Base-by-base conservation (phyloP, 30 jellyfish, hydroid and myxozoan genomes). In the Haliclystus octoradiatus region DNA sequence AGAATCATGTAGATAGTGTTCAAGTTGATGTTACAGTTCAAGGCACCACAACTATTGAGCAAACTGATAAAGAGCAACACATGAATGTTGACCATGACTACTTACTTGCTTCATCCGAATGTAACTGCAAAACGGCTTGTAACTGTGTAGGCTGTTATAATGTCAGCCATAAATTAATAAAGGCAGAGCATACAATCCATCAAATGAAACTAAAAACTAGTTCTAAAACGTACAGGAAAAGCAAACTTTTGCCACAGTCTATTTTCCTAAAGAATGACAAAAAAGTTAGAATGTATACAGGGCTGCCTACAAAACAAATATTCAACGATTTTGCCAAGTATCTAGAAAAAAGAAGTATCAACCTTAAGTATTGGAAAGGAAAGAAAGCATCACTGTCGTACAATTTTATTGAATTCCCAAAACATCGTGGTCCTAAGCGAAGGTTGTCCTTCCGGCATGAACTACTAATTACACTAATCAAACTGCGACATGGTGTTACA, bases 401-500 rank as follows among this genome's bases (percentile, higher is more conserved):
- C n/a, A 63, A 63, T 13, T 23, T 63, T 63, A 23, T 14, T 51
- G 29, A 63, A 25, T 23, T 52, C 14, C 72, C 72, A 63, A 63
- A 26, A 23, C 26, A 63, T 22, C 14, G 61, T 23, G 72, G 72
- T 19, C 72, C 72, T 22, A 63, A 19, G 72, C 26, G 72, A 29
- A 63, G 29, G 31, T 52, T 63, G 72, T 26, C 72, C 51, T 23
- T 29, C 57, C 26, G 52, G 29, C 57, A 63, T 63, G 72, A 63
- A 29, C 31, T 63, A 19, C 72, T 63, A 23, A 51, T 63, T 63
- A 19, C 49, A 14, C 29, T 63, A 23, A 13, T 29, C n/a, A 63
- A 63, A 52, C 72, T 63, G 29, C 52, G 72, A 63, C 72, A 63
- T 19, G 72, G 72, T 13, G 29, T 13, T 23, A 46, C 60, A 46